Conservation (phyloP, 2,797 vertebrate genomes). For the Natrix natrix region DNA sequence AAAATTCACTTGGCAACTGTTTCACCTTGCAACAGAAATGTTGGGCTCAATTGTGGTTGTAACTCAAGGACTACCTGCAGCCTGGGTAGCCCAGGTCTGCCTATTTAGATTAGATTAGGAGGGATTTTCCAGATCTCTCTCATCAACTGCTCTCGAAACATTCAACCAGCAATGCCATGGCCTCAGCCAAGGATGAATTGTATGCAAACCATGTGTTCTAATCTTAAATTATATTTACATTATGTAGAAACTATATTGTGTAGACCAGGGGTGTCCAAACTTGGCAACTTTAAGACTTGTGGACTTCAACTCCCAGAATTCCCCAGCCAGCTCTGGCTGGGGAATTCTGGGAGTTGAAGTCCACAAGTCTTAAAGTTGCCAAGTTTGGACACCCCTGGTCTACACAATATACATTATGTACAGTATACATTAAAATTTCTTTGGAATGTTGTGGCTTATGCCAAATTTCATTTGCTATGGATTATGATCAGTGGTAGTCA, state of each 20-base stretch:
- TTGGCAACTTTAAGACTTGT: no score
- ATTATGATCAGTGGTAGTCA: conserved; percentile 28
- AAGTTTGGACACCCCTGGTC: no score
- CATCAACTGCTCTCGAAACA: not conserved
- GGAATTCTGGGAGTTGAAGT: no score
- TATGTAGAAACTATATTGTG: not conserved
- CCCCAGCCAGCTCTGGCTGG: no score
- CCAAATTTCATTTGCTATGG: conserved; percentile 14
- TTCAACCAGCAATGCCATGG: not conserved
- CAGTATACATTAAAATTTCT: not conserved
- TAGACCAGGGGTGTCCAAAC: no score
- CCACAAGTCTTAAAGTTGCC: no score
- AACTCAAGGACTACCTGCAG: no score
- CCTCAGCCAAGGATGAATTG: not conserved
- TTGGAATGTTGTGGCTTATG: conserved; percentile 6
- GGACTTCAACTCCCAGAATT: no score
- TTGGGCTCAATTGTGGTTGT: no score
- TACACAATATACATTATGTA: not conserved
- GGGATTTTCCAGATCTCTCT: not conserved
- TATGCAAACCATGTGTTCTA: not conserved
- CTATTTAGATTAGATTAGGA: not conserved
- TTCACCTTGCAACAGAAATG: no score
- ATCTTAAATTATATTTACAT: not conserved
- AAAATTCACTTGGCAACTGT: no score
- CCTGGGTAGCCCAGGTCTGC: not conserved